Evolutionary conservation across 2,797 vertebrate genomes (phyloP).

Genomic region (Pangasius macronema): DNA sequence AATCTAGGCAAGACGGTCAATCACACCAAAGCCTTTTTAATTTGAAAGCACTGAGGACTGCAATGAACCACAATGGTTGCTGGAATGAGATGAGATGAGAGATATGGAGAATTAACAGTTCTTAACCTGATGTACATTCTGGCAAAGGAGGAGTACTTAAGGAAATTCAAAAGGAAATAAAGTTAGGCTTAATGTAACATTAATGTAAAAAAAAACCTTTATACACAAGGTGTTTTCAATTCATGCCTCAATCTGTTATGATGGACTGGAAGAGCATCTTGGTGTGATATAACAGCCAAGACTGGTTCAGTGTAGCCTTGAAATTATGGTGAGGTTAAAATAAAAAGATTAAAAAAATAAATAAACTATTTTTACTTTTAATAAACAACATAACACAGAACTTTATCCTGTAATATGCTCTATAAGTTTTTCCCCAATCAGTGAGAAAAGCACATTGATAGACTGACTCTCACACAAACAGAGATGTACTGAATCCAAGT

Average conservation of each 20-base stretch:
- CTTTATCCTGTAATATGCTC: neutral
- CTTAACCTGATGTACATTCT: neutral
- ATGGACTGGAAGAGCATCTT: neutral
- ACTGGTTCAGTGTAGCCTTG: neutral
- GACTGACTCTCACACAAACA: neutral
- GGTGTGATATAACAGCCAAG: neutral
- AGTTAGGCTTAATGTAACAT: neutral
- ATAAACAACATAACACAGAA: neutral
- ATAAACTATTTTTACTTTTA: neutral
- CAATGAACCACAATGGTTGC: neutral
- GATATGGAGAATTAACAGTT: neutral
- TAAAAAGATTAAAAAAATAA: neutral
- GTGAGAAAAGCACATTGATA: neutral
- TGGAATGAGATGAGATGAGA: neutral
- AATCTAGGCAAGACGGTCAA: neutral
- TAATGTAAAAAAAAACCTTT: neutral
- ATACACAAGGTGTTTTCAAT: neutral
- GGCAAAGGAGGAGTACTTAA: neutral
- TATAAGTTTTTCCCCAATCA: neutral
- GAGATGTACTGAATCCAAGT: neutral
- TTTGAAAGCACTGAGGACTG: neutral
- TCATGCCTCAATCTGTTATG: neutral
- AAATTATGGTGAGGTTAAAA: neutral
- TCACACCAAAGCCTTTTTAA: neutral
- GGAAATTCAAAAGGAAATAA: neutral